phyloP scores from a whole-genome alignment of 2,113 vertebrate genomes.

The Eudyptes chrysolophus region DNA sequence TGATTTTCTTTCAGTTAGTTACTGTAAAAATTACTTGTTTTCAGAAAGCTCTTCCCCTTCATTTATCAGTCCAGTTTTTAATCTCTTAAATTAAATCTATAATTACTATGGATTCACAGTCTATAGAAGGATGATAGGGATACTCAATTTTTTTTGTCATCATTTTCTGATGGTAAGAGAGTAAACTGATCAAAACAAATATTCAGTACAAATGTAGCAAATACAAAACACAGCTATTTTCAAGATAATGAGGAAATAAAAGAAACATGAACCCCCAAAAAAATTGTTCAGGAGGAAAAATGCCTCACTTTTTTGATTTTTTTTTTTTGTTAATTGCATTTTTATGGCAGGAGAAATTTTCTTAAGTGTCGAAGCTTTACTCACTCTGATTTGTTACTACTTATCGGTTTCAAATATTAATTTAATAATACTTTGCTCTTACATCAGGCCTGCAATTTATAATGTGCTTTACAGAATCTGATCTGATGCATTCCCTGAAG shows the following conservation, averaged over 20 bases:
- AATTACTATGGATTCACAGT: background rate
- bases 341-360: background rate
- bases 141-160: background rate
- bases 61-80: conserved; percentile 7
- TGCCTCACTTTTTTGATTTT: background rate
- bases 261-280: background rate
- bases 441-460: background rate
- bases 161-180: background rate
- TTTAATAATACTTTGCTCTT: background rate
- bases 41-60: background rate
- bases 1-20: conserved; percentile 13
- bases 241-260: background rate
- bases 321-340: background rate
- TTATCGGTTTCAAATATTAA: background rate
- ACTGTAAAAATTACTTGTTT: conserved; percentile 26
- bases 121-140: background rate
- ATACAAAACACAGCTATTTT: background rate
- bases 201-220: background rate
- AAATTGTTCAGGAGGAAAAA: background rate
- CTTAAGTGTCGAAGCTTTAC: background rate
- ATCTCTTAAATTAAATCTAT: conserved; percentile 37
- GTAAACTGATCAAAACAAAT: background rate
- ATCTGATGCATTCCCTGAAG: conserved; percentile 5
- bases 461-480: background rate
- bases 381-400: background rate